Evolutionary conservation across 2,888 invertebrate genomes (phyloP), one percentile per base, ranked within the genome.

Genomic region (Eledona agricola): DNA sequence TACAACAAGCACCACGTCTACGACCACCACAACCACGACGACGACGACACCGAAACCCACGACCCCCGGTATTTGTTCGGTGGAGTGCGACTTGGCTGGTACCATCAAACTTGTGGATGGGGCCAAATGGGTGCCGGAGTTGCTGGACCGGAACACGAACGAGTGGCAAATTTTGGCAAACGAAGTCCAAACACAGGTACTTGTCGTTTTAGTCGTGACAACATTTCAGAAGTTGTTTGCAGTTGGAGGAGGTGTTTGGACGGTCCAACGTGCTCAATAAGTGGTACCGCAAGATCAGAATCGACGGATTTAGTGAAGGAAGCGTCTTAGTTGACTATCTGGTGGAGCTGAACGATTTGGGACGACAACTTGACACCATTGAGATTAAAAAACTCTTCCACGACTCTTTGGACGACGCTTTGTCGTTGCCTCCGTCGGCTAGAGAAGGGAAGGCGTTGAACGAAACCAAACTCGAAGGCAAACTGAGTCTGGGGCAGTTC

Each of bases 301-400:
- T 94, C 57, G 94, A 94, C 69, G 89, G 90, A 56, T 93, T 93
- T 70, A 93, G 88, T 70, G 83, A 89, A 72, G 93, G 93, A 47
- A 93, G 93, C 62, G 88, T 94, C 31, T 79, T 94, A 7, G 93
- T 93, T 6, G 94, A 94, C 73, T 94, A 91, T 71, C 87, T 91
- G 62, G 88, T 94, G 7, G 91, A 92, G 77, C 74, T 94, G 51
- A 86, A 86, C 59, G 88, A 92, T 62, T 80, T 92, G 1, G 85
- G 83, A 25, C 80, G 83, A 46, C 83, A 82, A 65, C 80, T 90
- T 7, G 83, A 89, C 63, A 90, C 90, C 0, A 69, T 81, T 49
- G 87, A 89, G 71, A 81, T 91, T 35, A 89, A 88, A 66, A 81
- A 83, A 57, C 72, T 85, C 2, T 86, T 87, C 78, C 85, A 86